Base-by-base conservation (phyloP, 2,113 vertebrate species). In the Carassius auratus region DNA sequence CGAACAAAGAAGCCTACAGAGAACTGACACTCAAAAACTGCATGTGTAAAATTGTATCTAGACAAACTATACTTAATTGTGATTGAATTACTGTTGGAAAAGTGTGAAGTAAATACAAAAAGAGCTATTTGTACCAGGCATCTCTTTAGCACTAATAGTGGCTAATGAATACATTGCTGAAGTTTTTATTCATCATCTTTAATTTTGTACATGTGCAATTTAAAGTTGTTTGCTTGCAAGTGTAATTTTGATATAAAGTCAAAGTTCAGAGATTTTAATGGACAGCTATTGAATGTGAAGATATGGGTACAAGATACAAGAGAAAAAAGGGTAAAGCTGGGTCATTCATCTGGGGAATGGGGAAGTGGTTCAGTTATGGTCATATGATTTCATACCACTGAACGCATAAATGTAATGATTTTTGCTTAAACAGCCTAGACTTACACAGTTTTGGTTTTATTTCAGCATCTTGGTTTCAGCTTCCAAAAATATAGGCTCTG, bases 291-390 rank as follows among this genome's bases (percentile, higher is more conserved):
- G 5, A 45, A 14, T 45, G 71, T 74, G 69, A 74, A 74, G 17
- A 21, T 19, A 7, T 71, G 7, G 33, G 33, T 38, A 38, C 10
- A 45, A 8, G 19, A 59, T 59, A 59, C 14, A 57, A 57, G 17
- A 59, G 30, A 57, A 7, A 26, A 23, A 50, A 45, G 42, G 42
- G 21, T 6, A 75, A 75, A 14, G 42, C 42, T 50, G 42, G n/a
- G 73, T 75, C n/a, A 50, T 8, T 74, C 71, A 50, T 8, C 42
- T 75, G 21, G 52, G 14, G 10, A n/a, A 81, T 48, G 59, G 45
- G 78, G 59, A 64, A 81, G 38, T 26, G 38, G 8, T 81, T 81
- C n/a, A 30, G 78, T 81, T 12, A 26, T 50, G 12, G 59, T 81
- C 38, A 66, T 48, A 2, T 64, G 59, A 64, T 64, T 80, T 26